Evolutionary conservation across 2,113 vertebrate species (phyloP).

Genomic region (Perca flavescens): DNA sequence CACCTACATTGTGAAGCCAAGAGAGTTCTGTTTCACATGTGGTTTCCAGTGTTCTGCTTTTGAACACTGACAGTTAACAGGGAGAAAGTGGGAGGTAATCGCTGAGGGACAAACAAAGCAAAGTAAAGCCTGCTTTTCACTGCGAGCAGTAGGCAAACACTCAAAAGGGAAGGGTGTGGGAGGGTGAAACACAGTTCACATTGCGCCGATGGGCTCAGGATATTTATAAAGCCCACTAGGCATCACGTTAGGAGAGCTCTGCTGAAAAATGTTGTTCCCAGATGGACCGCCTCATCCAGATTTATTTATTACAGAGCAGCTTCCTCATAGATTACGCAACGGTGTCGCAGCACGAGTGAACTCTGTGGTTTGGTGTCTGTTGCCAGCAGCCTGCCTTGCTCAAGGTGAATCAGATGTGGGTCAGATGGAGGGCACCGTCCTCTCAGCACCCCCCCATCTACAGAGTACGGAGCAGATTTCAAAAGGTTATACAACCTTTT

Average conservation of each 20-base stretch:
- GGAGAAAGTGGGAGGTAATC: constrained; percentile 78
- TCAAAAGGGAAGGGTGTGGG: constrained; percentile 78
- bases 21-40: constrained; percentile 78
- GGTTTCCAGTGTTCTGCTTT: constrained; percentile 80
- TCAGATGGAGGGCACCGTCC: constrained; percentile 71
- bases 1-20: constrained; percentile 63
- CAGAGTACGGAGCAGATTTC: constrained; percentile 45
- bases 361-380: constrained; percentile 52
- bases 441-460: constrained; percentile 48
- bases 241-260: constrained; percentile 74
- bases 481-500: constrained; percentile 55
- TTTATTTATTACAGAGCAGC: constrained; percentile 77
- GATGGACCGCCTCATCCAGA: constrained; percentile 74
- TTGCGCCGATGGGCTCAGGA: constrained; percentile 72
- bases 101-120: constrained; percentile 82
- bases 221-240: constrained; percentile 83
- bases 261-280: constrained; percentile 79
- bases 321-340: constrained; percentile 78
- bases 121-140: constrained; percentile 79
- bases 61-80: constrained; percentile 77
- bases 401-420: constrained; percentile 79
- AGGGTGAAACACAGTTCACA: constrained; percentile 83
- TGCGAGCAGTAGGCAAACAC: constrained; percentile 79
- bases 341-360: constrained; percentile 63
- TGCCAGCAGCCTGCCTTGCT: constrained; percentile 69